These are phyloP conservation scores for Calyptomena viridis DNA, from an alignment of 2,113 vertebrate species.

Conservation along the genomic window DNA sequence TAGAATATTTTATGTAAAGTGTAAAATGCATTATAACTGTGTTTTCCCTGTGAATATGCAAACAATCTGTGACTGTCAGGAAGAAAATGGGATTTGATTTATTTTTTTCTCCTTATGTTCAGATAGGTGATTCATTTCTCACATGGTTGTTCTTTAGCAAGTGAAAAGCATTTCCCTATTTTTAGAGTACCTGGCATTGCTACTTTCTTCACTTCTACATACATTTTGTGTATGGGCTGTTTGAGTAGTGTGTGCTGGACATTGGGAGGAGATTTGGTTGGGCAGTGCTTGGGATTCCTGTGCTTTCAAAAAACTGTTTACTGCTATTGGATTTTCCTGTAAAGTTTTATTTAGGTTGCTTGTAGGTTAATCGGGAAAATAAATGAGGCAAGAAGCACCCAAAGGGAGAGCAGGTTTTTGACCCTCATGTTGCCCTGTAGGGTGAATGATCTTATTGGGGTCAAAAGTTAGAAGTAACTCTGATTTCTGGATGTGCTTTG, in stretches of 20 bases:
- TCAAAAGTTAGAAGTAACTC: not conserved
- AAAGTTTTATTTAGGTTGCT: not conserved
- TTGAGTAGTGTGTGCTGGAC: not conserved
- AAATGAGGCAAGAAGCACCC: not conserved
- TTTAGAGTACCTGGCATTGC: not conserved
- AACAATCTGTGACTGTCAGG: not conserved
- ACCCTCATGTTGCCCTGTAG: not conserved
- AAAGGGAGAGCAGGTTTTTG: not conserved
- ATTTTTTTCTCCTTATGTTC: not conserved
- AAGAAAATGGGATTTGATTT: not conserved
- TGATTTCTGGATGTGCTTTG: not conserved
- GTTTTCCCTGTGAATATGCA: not conserved
- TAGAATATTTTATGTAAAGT: not conserved
- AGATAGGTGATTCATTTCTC: not conserved
- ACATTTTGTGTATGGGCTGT: not conserved
- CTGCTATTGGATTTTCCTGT: not conserved
- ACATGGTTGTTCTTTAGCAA: not conserved
- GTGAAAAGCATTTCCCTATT: not conserved
- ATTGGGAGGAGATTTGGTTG: not conserved
- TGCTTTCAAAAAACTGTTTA: not conserved
- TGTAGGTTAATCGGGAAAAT: not conserved
- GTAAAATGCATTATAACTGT: not conserved
- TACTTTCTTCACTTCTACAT: not conserved
- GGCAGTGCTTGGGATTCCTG: not conserved
- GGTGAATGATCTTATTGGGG: not conserved